These are phyloP conservation scores for Takifugu ocellatus DNA, from an alignment of 2,797 vertebrate genomes.

Conservation along the genomic window DNA sequence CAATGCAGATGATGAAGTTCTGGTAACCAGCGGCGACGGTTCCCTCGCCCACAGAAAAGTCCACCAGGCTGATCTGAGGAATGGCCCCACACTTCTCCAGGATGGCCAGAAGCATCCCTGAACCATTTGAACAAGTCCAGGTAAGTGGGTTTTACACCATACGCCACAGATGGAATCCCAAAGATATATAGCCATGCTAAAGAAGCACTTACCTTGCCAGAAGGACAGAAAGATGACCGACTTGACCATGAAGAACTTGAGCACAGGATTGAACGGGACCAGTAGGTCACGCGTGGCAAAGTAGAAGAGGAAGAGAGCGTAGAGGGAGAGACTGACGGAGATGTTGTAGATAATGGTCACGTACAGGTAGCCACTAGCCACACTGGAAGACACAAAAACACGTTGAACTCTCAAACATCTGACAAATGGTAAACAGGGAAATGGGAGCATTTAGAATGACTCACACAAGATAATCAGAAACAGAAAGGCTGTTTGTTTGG, in stretches of 20 bases:
- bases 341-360: constrained; percentile 97
- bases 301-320: constrained; percentile 98
- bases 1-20: constrained; percentile 98
- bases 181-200: too few relatives aligned
- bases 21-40: constrained; percentile 97
- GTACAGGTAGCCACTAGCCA: constrained; percentile 93
- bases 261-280: constrained; percentile 93
- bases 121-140: not conserved
- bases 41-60: constrained; percentile 90
- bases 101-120: constrained; percentile 97
- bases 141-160: too few relatives aligned
- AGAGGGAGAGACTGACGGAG: constrained; percentile 95
- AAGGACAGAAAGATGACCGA: constrained; percentile 99
- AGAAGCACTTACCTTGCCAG: constrained; percentile 63
- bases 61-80: constrained; percentile 88
- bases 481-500: too few relatives aligned
- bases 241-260: constrained; percentile 99
- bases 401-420: too few relatives aligned
- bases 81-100: constrained; percentile 97
- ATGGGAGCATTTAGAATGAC: too few relatives aligned
- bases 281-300: constrained; percentile 94
- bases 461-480: too few relatives aligned
- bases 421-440: too few relatives aligned
- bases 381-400: constrained; percentile 67
- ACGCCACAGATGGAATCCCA: too few relatives aligned